Percentiles rank a stretch among this genome's conserved stretches.
phyloP scores from a whole-genome alignment of 2,888 invertebrate species.

The Cancer borealis region DNA sequence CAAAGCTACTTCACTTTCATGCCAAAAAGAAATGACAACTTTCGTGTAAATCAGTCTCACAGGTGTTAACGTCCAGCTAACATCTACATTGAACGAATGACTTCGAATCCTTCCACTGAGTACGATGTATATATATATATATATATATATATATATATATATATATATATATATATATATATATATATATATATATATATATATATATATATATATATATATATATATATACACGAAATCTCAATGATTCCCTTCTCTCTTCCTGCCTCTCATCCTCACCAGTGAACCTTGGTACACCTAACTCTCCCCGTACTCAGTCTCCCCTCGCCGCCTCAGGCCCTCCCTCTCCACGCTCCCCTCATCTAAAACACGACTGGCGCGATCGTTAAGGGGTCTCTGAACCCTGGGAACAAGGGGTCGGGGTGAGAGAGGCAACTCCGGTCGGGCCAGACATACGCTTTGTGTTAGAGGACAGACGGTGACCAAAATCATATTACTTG shows the following conservation, averaged over 20 bases:
- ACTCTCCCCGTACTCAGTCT: background rate
- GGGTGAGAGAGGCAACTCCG: conserved; percentile 57
- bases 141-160: no score
- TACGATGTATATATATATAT: background rate
- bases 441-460: conserved; percentile 54
- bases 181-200: no score
- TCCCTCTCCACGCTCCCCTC: conserved; percentile 51
- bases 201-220: no score
- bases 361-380: conserved; percentile 52
- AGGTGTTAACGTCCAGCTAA: background rate
- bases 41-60: background rate
- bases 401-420: conserved; percentile 57
- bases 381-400: conserved; percentile 60
- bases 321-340: conserved; percentile 31
- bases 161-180: no score
- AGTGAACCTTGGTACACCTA: conserved; percentile 25
- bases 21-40: background rate
- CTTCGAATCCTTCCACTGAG: background rate
- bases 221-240: background rate
- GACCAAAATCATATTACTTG: background rate
- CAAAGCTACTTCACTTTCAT: background rate
- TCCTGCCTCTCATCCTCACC: conserved; percentile 40
- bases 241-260: conserved; percentile 21
- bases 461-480: background rate
- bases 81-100: background rate